Base-by-base conservation (phyloP, 2,888 invertebrate species). In the Sarcophaga rosellei region DNA sequence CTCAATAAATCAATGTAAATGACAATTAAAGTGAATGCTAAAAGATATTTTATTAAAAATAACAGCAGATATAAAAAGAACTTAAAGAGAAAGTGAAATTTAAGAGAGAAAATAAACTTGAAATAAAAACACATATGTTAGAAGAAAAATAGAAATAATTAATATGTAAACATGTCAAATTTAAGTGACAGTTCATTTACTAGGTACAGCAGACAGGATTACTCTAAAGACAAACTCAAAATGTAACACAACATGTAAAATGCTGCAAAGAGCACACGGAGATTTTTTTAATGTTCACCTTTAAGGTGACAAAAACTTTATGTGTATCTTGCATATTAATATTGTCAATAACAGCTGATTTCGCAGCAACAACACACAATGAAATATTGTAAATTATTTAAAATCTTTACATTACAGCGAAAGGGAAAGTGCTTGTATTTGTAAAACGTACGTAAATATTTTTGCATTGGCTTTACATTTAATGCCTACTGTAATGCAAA, bases 321-420 rank as follows among this genome's bases (percentile, higher is more conserved):
- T 66, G 17, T 79, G 69, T 74, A 45, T 74, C 57, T 75, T 44
- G 66, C 72, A 82, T 83, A 77, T 73, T 66, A 83, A 77, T 78
- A 73, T 62, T 78, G 66, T 73, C 62, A 83, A 83, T 74, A 83
- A 63, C 73, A 83, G 83, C 44, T 83, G 78, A 65, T 74, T 44
- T n/a, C 20, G 45, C 66, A 15, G 4, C 10, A 74, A 74, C 17
- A 47, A 53, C 21, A 20, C 44, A 53, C 68, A 11, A 69, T 35
- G 8, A 35, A 35, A 35, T 35, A 35, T 35, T 35, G 8, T 35
- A 10, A 35, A 35, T 35, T 35, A 35, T 35, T 35, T 35, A 15
- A 53, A 53, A 17, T 15, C 17, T 15, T 53, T 4, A 53, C 17
- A 17, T 17, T 53, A 15, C 53, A 15, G 17, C 15, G 35, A 35